A percentile compares a stretch with the other conserved stretches of the same genome.
These are phyloP conservation scores for Drosophila paulistorum DNA, from an alignment of 1,140 invertebrate species.

Conservation along the genomic window DNA sequence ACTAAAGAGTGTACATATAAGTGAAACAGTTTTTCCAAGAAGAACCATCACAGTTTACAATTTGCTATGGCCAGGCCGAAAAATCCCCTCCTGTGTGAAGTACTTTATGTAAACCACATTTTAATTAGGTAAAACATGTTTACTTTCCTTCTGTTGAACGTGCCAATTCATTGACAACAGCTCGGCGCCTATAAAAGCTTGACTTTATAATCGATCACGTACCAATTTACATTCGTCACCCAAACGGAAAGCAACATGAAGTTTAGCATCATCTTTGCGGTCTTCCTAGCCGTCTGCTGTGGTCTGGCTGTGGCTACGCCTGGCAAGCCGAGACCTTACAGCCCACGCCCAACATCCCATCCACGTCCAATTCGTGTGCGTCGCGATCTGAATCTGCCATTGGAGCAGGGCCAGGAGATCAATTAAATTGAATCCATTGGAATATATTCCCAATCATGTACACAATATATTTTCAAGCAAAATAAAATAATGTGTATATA, in stretches of 20 bases:
- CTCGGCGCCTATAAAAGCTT: slow-evolving; percentile 1
- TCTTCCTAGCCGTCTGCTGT: slow-evolving; percentile 37
- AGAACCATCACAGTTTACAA: not conserved
- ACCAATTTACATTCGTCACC: slow-evolving; percentile 29
- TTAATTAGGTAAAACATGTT: too few species aligned
- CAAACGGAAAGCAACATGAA: slow-evolving; percentile 31
- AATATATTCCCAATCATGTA: not conserved
- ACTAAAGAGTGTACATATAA: too few species aligned
- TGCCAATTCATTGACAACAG: not conserved
- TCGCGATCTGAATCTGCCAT: slow-evolving; percentile 17
- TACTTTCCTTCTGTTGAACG: not conserved
- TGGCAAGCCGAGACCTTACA: slow-evolving; percentile 30
- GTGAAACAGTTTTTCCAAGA: slow-evolving; percentile 9
- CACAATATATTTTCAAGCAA: not conserved
- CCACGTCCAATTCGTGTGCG: slow-evolving; percentile 54
- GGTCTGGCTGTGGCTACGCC: slow-evolving; percentile 38
- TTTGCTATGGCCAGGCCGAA: not conserved
- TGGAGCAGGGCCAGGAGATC: not conserved
- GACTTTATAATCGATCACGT: not conserved
- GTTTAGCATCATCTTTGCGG: slow-evolving; percentile 34
- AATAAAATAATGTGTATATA: too few species aligned
- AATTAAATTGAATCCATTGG: not conserved
- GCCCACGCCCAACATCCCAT: slow-evolving; percentile 45
- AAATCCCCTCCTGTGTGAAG: slow-evolving; percentile 37
- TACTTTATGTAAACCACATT: slow-evolving; percentile 2